Conservation (phyloP, 2,888 invertebrate genomes). For the Epinotia nisella region DNA sequence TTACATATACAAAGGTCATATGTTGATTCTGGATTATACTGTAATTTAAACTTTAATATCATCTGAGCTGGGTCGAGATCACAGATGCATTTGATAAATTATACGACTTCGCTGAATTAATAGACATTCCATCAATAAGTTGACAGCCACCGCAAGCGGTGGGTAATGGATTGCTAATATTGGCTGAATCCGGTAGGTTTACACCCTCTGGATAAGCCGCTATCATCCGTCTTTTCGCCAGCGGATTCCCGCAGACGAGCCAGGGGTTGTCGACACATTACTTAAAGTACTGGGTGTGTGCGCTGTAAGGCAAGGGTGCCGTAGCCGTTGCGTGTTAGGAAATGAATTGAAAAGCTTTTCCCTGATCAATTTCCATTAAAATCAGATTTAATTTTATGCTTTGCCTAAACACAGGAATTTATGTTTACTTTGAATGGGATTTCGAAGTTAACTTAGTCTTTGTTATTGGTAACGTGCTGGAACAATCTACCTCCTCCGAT, state of each 20-base stretch:
- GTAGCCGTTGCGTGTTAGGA: conserved; percentile 24
- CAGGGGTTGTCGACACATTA: conserved; percentile 54
- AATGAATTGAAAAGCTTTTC: conserved; percentile 26
- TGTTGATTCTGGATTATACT: background rate
- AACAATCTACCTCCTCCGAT: too few species aligned
- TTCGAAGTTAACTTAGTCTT: too few species aligned
- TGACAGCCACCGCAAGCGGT: conserved; percentile 50
- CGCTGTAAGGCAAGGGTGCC: conserved; percentile 51
- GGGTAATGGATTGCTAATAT: conserved; percentile 83
- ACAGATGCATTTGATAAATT: background rate
- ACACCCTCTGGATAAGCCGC: conserved; percentile 72
- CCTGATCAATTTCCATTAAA: conserved; percentile 19
- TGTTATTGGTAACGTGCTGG: too few species aligned
- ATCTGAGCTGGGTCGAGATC: background rate
- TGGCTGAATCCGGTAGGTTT: conserved; percentile 79
- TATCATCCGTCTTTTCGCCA: conserved; percentile 78
- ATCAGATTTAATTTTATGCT: background rate
- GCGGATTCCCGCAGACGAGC: conserved; percentile 36
- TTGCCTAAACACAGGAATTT: background rate
- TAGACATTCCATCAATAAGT: conserved; percentile 48
- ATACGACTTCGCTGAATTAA: conserved; percentile 10
- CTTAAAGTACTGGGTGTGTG: conserved; percentile 55
- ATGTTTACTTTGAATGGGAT: background rate
- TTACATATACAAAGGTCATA: conserved; percentile 6
- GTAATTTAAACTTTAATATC: conserved; percentile 22